A percentile compares a stretch with the other conserved stretches of the same genome.
These are phyloP conservation scores for Meteorus sp. DNA, from an alignment of 1,140 invertebrate genomes.

Conservation along the genomic window DNA sequence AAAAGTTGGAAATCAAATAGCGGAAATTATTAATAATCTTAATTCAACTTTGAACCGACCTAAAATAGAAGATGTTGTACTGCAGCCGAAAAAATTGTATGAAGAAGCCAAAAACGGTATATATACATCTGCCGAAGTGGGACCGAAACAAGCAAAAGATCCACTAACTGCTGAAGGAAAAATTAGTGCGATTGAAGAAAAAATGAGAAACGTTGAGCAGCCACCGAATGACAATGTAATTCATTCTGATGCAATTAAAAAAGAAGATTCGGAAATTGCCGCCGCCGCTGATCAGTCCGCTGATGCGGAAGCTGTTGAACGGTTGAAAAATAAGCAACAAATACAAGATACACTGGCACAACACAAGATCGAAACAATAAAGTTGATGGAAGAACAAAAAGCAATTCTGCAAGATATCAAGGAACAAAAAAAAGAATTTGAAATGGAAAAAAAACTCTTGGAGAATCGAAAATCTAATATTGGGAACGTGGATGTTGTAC, in stretches of 20 bases:
- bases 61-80: no score
- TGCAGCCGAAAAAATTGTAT: no score
- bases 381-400: conserved; percentile 63
- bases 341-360: conserved; percentile 60
- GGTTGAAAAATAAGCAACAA: not conserved
- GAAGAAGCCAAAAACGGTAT: not conserved
- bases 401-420: conserved; percentile 62
- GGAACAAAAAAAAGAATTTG: conserved; percentile 59
- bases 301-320: conserved; percentile 30
- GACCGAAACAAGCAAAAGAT: conserved; percentile 30
- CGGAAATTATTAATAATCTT: no score
- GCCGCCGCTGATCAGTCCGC: conserved; percentile 39
- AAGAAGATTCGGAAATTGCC: conserved; percentile 56
- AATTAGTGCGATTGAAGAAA: conserved; percentile 54
- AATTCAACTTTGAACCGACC: no score
- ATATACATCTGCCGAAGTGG: not conserved
- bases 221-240: conserved; percentile 46
- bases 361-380: conserved; percentile 61
- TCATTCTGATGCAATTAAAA: conserved; percentile 56
- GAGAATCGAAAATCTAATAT: conserved; percentile 3
- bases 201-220: conserved; percentile 34
- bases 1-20: no score
- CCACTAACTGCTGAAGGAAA: conserved; percentile 44
- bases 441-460: conserved; percentile 44
- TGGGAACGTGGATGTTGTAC: no score